These are phyloP conservation scores for Balanococcus diminutus DNA, from an alignment of 2,888 invertebrate species.

Conservation along the genomic window DNA sequence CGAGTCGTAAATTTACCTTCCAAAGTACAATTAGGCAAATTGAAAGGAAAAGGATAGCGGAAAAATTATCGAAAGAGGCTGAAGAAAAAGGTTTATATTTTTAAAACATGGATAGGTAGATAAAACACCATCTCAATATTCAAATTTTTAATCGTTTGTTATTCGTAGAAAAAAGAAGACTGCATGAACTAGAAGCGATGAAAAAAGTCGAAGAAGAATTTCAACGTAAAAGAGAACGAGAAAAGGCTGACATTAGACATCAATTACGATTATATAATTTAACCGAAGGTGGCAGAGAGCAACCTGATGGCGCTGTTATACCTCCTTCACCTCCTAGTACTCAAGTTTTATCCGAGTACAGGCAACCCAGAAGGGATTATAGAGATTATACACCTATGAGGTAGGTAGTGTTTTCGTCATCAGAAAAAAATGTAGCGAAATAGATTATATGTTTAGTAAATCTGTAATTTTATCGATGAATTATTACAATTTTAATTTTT, in stretches of 20 bases:
- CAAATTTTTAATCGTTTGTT: background rate
- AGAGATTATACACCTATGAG: slow-evolving; percentile 62
- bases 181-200: slow-evolving; percentile 81
- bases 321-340: slow-evolving; percentile 67
- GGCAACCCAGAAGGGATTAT: slow-evolving; percentile 65
- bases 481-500: too few relatives aligned
- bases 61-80: slow-evolving; percentile 76
- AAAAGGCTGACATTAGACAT: slow-evolving; percentile 69
- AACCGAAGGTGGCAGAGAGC: slow-evolving; percentile 68
- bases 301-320: slow-evolving; percentile 76
- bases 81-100: slow-evolving; percentile 67
- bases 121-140: too few relatives aligned
- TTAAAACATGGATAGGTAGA: too few relatives aligned
- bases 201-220: slow-evolving; percentile 86
- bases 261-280: slow-evolving; percentile 75
- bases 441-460: too few relatives aligned
- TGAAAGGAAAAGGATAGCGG: slow-evolving; percentile 75
- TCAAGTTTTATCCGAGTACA: slow-evolving; percentile 67
- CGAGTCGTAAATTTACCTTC: slow-evolving; percentile 70
- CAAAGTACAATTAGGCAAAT: slow-evolving; percentile 84
- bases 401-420: background rate
- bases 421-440: background rate
- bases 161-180: slow-evolving; percentile 70
- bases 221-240: slow-evolving; percentile 76
- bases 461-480: too few relatives aligned